Evolutionary conservation across 2,888 invertebrate species (phyloP).

Genomic region (Deroplatys truncata): DNA sequence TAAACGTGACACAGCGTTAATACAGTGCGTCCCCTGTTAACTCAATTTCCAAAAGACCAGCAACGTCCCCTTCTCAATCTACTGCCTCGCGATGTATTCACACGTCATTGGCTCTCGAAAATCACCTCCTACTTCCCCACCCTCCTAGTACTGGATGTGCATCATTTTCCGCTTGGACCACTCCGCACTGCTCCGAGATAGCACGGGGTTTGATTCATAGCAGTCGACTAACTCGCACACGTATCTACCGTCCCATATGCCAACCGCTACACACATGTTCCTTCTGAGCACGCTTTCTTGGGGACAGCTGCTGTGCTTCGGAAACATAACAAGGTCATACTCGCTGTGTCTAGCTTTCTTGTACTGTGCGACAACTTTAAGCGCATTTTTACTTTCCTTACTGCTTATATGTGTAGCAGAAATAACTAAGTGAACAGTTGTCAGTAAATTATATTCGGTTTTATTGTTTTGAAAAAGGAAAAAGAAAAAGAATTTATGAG

Average conservation of each 20-base stretch:
- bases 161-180: conserved; percentile 14
- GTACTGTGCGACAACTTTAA: too few species aligned
- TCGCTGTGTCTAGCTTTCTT: too few species aligned
- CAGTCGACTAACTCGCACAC: not conserved
- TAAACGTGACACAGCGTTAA: not conserved
- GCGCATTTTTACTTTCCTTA: too few species aligned
- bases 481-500: too few species aligned
- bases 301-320: too few species aligned
- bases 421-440: too few species aligned
- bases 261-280: too few species aligned
- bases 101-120: conserved; percentile 15
- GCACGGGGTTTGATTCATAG: not conserved
- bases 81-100: conserved; percentile 9
- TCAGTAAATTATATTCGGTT: too few species aligned
- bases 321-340: too few species aligned
- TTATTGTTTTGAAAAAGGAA: too few species aligned
- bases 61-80: not conserved
- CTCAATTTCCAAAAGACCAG: conserved; percentile 10
- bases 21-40: conserved; percentile 1
- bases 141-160: not conserved
- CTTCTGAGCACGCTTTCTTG: too few species aligned
- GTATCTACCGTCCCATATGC: not conserved
- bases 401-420: too few species aligned
- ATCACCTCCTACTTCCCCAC: not conserved
- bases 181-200: not conserved